Conservation (phyloP, 2,797 vertebrate species). For the Arnoldichthys spilopterus region DNA sequence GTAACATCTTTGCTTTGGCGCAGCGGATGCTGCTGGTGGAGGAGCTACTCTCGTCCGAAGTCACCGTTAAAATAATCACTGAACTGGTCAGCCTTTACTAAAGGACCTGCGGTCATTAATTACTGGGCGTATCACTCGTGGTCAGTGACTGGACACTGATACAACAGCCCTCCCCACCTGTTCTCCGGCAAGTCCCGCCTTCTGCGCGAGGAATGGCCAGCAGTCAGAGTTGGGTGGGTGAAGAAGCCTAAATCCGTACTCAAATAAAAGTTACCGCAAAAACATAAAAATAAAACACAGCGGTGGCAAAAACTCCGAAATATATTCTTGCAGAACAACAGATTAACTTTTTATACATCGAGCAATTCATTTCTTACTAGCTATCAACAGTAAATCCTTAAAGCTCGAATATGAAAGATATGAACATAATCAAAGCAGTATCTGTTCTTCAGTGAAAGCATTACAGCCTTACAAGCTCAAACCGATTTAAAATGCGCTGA, state of each 20-base stretch:
- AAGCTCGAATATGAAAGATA: too few relatives aligned
- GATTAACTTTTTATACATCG: too few relatives aligned
- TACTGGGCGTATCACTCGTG: conserved; percentile 65
- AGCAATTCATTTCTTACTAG: too few relatives aligned
- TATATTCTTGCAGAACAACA: too few relatives aligned
- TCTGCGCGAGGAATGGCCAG: background rate
- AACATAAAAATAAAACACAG: too few relatives aligned
- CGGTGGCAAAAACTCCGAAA: too few relatives aligned
- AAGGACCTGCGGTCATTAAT: conserved; percentile 65
- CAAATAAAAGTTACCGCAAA: too few relatives aligned
- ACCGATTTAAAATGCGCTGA: background rate
- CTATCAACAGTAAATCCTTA: too few relatives aligned
- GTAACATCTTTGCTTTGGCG: conserved; percentile 45
- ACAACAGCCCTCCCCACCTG: conserved; percentile 51
- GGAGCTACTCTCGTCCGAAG: conserved; percentile 70
- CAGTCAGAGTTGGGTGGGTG: background rate
- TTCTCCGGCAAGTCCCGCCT: background rate
- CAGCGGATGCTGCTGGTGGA: conserved; percentile 42
- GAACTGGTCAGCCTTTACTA: conserved; percentile 7
- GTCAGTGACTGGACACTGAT: conserved; percentile 66
- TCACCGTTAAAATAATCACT: conserved; percentile 55
- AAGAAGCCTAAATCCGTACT: background rate
- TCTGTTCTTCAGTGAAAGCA: background rate
- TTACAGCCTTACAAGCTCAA: background rate
- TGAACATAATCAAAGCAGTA: too few relatives aligned